Evolutionary conservation across 2,113 vertebrate genomes (phyloP), one percentile per base, ranked within the genome.

Genomic region (Smithornis capensis): DNA sequence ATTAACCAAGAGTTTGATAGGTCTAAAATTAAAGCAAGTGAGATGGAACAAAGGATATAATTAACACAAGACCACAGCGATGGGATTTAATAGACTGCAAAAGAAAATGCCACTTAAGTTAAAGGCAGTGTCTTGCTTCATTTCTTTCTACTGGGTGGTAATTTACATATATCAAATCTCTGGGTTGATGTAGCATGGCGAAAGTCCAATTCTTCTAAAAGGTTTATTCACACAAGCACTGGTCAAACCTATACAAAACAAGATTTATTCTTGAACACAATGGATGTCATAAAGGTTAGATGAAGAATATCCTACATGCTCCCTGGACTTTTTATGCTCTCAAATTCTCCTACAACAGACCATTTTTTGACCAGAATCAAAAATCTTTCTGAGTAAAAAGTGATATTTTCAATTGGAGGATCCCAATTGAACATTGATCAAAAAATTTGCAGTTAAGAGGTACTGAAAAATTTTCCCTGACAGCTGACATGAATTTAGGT

Each of bases 41-140:
- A 80, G 24, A 79, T 53, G 38, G 62, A 89, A 92, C 47, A 88
- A 94, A 76, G 37, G 33, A 87, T 45, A 63, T 49, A 69, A 87
- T 76, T 93, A 94, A 89, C 23, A 85, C 29, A 85, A 67, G 59
- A 86, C 33, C 73, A 76, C 44, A 74, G 68, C 33, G 82, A 68
- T 8, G 65, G 33, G 12, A 76, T 62, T 87, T 90, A 96, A 85
- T 4, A 88, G 38, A n/a, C 15, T 42, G 52, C 91, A 76, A 92
- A 83, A 78, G 50, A 78, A 91, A 95, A 78, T 80, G 38, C 33
- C 77, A 23, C 44, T 80, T 74, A 71, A 93, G 95, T 87, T 94
- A 87, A 81, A 92, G 29, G 47, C 65, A 80, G 27, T 64, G 31
- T 25, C 44, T 69, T 70, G 76, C 80, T 95, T 91, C 4, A 53